Evolutionary conservation across 2,888 invertebrate genomes (phyloP), one percentile per base, ranked within the genome.

Genomic region (Erynnis tages): DNA sequence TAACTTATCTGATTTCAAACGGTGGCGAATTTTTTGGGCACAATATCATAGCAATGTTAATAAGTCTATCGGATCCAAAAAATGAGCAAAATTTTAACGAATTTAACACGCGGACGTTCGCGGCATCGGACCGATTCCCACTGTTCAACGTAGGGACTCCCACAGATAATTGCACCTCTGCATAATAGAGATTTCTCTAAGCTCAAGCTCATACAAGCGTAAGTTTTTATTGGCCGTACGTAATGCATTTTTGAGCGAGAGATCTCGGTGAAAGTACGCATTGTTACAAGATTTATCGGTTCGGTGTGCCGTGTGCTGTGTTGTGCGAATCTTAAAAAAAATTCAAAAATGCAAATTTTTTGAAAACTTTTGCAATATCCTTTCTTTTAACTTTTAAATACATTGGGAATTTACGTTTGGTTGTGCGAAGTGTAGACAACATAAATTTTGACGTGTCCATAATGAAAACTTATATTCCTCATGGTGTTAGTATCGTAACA

Each of bases 201-300:
- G 48, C 48, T 48, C 48, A 23, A 29, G 32, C 45, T 21, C 4
- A 21, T 5, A 21, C 34, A 21, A 6, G 21, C 40, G 40, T 48
- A 48, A 48, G 48, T 48, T 48, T 48, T 48, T 48, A 48, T 48
- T 48, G 40, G 48, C 14, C 48, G 29, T 48, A 48, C 48, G 48
- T 48, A 48, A 48, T 48, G 40, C 48, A 48, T 48, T 48, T 48
- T 48, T 48, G 47, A 38, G 41, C 23, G 55, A 54, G 54, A 55
- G 32, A 50, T 50, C 41, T 41, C 32, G 57, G 62, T 58, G 63
- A 65, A 63, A 66, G 73, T 69, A 55, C 50, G 55, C 67, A 69
- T 73, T 74, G 68, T 71, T 59, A 53, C 40, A 53, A 47, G 34
- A 50, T 47, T 55, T 55, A 61, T 61, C 58, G 57, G 54, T 50